Evolutionary conservation across 2,797 vertebrate genomes (phyloP).

Genomic region (Centroberyx gerrardi): DNA sequence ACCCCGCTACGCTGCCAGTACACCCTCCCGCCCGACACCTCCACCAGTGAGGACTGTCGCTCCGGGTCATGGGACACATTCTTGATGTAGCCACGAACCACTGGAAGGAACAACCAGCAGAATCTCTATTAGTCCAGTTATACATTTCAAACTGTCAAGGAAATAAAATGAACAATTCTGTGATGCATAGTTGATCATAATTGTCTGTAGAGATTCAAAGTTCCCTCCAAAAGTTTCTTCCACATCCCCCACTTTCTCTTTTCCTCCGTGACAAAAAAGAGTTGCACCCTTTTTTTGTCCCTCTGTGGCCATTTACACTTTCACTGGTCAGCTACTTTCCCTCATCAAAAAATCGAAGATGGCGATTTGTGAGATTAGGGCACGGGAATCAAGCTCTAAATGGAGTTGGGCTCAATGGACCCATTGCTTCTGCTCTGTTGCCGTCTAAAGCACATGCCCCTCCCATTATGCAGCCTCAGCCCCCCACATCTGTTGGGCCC

Average conservation of each 20-base stretch:
- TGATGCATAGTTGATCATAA: too few relatives aligned
- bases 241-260: not conserved
- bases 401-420: conserved; percentile 66
- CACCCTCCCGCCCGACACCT: conserved; percentile 75
- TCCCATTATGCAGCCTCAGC: conserved; percentile 59
- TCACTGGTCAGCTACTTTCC: conserved; percentile 69
- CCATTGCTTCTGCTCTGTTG: conserved; percentile 68
- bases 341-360: conserved; percentile 59
- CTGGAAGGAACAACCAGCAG: conserved; percentile 65
- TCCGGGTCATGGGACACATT: conserved; percentile 80
- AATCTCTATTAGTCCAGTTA: not conserved
- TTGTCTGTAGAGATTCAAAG: too few relatives aligned
- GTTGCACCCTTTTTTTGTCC: not conserved
- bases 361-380: conserved; percentile 59
- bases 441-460: conserved; percentile 47
- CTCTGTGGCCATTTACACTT: conserved; percentile 33
- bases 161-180: too few relatives aligned
- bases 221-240: too few relatives aligned
- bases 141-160: too few relatives aligned
- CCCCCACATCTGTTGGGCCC: conserved; percentile 70
- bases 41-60: conserved; percentile 80
- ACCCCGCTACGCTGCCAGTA: conserved; percentile 86
- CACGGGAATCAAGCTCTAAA: conserved; percentile 69
- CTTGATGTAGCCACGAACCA: conserved; percentile 86
- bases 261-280: not conserved